Evolutionary conservation across 2,888 invertebrate species (phyloP).

Genomic region (Synergus laeviventris): DNA sequence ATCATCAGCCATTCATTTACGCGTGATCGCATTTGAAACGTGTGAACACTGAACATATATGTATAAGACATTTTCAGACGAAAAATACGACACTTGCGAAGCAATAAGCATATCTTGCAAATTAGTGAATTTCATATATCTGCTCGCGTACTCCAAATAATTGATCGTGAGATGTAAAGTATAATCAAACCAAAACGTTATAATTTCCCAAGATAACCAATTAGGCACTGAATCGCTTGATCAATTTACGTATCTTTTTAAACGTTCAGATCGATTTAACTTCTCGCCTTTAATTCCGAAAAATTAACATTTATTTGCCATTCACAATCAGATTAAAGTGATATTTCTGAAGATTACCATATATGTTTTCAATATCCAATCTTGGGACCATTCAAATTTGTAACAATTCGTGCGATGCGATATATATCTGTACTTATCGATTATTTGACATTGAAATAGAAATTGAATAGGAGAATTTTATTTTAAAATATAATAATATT

Average conservation of each 20-base stretch:
- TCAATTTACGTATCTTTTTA: conserved; percentile 14
- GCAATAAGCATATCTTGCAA: conserved; percentile 43
- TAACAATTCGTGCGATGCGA: too few species aligned
- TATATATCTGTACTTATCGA: too few species aligned
- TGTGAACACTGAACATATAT: conserved; percentile 11
- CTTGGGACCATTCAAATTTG: not conserved
- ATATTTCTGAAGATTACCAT: not conserved
- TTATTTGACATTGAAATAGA: not conserved
- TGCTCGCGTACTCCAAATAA: conserved; percentile 42
- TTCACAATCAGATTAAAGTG: not conserved
- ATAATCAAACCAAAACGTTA: conserved; percentile 15
- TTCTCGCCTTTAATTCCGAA: not conserved
- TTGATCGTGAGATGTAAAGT: conserved; percentile 45
- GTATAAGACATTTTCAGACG: not conserved
- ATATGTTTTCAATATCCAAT: not conserved
- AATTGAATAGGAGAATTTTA: too few species aligned
- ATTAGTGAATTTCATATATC: conserved; percentile 43
- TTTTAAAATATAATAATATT: too few species aligned
- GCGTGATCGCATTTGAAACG: conserved; percentile 30
- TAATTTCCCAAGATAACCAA: conserved; percentile 38
- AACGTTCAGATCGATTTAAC: not conserved
- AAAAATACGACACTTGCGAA: conserved; percentile 29
- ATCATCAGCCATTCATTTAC: not conserved
- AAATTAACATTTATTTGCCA: not conserved
- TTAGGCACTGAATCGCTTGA: conserved; percentile 3